Evolutionary conservation across 2,797 vertebrate species (phyloP), one percentile per base, ranked within the genome.

Genomic region (Labeo calbasu): DNA sequence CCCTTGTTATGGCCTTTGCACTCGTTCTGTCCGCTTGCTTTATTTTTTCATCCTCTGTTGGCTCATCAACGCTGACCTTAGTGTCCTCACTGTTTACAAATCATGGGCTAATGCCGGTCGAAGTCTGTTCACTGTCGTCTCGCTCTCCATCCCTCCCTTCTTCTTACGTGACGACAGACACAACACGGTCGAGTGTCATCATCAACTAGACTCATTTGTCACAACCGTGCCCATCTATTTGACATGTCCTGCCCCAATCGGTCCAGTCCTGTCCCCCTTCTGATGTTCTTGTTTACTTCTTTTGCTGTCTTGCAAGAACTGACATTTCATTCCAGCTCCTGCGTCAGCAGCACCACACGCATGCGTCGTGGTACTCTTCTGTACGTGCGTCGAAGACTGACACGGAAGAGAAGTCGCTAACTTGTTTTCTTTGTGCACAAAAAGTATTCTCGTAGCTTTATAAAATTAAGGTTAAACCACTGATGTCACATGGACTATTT

Each of bases 41-140:
- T 77, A 77, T 77, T 83, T 77, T 68, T 57, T 68, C 32, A 68
- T 77, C 61, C 81, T 83, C 72, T 77, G 9, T 57, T 83, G 72
- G 63, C 72, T 83, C 73, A 69, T 83, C 81, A 83, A 28, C 23
- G n/a, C 48, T 83, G 81, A 83, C 72, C 81, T 83, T 57, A n/a
- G 8, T n/a, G 10, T 46, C 73, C 63, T 77, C 59, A 40, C 57
- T 14, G 50, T 77, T 69, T 46, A 83, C 51, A 83, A 77, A 77
- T 77, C 17, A 55, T 61, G 48, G 23, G 36, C 32, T 43, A 63
- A 19, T 21, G 21, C 17, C 1, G 2, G 65, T 50, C 13, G 23
- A 68, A 43, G 73, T 36, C 48, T 23, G 14, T 36, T 84, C n/a
- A 12, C 21, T 53, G 43, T 66, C 1, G 0, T 23, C 55, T 72